Evolutionary conservation across 2,113 vertebrate genomes (phyloP).

Genomic region (Sinosuthora webbiana): DNA sequence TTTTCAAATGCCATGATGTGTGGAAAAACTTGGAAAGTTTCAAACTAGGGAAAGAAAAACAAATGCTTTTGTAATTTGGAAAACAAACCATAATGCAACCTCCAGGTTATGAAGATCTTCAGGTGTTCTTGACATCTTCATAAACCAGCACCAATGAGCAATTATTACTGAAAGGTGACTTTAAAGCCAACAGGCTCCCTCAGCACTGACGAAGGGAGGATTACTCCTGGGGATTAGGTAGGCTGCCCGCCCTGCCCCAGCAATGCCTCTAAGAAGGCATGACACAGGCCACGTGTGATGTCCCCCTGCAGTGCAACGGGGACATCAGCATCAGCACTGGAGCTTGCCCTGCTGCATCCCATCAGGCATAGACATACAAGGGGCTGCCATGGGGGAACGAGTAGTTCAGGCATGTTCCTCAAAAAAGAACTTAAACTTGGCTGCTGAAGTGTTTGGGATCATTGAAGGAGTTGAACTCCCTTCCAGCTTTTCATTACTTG

Average conservation of each 20-base stretch:
- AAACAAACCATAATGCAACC: neutral
- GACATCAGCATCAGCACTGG: neutral
- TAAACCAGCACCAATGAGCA: neutral
- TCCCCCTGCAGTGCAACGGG: rapidly evolving
- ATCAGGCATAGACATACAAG: rapidly evolving
- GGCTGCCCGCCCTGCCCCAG: neutral
- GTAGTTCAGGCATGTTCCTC: neutral
- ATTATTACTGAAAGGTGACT: neutral
- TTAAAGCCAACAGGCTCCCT: neutral
- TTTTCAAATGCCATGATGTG: neutral
- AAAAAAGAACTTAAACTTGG: neutral
- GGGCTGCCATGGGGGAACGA: neutral
- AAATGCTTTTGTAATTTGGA: neutral
- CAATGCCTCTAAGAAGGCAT: neutral
- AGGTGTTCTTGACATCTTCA: neutral
- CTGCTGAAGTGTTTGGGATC: neutral
- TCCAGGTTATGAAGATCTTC: neutral
- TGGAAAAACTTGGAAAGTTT: neutral
- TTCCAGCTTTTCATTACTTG: conserved; percentile 20
- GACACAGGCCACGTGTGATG: neutral
- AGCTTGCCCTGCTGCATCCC: neutral
- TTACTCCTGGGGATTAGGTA: neutral
- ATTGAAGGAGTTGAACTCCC: neutral
- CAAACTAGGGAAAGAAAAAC: neutral
- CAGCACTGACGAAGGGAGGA: neutral